These are phyloP conservation scores for Fukomys damarensis DNA, from an alignment of 2,113 vertebrate species.

Conservation along the genomic window DNA sequence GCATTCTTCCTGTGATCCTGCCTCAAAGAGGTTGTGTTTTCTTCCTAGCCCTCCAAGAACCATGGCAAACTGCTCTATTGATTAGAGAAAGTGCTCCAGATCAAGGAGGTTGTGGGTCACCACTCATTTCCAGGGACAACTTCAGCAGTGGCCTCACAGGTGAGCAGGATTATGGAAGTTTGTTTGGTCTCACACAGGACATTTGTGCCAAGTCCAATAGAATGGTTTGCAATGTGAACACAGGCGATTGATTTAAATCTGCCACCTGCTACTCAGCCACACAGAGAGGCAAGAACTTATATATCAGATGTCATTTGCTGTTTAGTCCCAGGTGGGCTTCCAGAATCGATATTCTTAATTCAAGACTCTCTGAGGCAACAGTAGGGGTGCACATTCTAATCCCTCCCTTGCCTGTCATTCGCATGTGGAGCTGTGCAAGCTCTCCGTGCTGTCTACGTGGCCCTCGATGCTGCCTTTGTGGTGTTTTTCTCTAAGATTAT, in stretches of 20 bases:
- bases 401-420: neutral
- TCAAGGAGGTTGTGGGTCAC: neutral
- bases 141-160: neutral
- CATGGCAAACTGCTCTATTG: too few relatives aligned
- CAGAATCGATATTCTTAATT: constrained; percentile 66
- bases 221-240: neutral
- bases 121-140: neutral
- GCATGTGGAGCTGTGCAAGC: too few relatives aligned
- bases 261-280: constrained; percentile 21
- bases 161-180: neutral
- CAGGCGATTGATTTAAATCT: neutral
- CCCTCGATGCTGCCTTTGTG: neutral
- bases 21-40: neutral
- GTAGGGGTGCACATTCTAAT: neutral
- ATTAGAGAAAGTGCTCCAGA: neutral
- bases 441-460: accelerated
- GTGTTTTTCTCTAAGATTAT: neutral
- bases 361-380: constrained; percentile 48
- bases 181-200: neutral
- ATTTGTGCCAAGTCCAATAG: too few relatives aligned
- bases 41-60: neutral
- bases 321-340: constrained; percentile 57
- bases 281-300: neutral
- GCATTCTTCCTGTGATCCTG: neutral
- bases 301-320: constrained; percentile 41